Percentiles rank a stretch among this genome's conserved stretches.
These are phyloP conservation scores for Trachops cirrhosus DNA, from an alignment of 2,797 vertebrate genomes.

Conservation along the genomic window DNA sequence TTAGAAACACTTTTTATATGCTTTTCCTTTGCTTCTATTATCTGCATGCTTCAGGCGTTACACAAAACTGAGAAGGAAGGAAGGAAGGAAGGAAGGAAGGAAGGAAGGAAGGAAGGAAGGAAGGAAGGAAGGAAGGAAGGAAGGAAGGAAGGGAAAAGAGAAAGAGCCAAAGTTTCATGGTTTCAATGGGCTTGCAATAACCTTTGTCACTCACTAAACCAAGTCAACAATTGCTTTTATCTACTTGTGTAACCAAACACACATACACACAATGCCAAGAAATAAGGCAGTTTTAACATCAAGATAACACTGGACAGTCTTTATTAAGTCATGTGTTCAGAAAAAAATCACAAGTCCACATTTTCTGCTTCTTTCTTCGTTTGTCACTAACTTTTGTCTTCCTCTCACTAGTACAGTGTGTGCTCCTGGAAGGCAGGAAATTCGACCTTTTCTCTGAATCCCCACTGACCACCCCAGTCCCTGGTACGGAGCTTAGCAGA, in stretches of 20 bases:
- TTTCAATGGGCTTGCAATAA: not conserved
- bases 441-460: not conserved
- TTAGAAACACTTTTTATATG: not conserved
- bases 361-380: not conserved
- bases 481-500: not conserved
- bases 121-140: too few relatives aligned
- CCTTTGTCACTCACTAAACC: not conserved
- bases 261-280: not conserved
- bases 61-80: not conserved
- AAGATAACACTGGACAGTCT: not conserved
- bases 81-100: too few relatives aligned
- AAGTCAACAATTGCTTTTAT: not conserved
- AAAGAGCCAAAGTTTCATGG: not conserved
- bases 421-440: not conserved
- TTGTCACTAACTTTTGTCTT: not conserved
- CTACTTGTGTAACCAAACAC: not conserved
- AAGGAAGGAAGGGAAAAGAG: not conserved
- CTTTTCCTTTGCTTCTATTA: slow-evolving; percentile 13
- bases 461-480: not conserved
- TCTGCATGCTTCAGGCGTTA: not conserved
- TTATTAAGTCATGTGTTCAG: not conserved
- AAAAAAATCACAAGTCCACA: not conserved
- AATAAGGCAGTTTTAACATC: not conserved
- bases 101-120: too few relatives aligned
- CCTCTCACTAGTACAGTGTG: not conserved